Evolutionary conservation across 1,140 invertebrate genomes (phyloP), one percentile per base, ranked within the genome.

Genomic region (Halictus rubicundus): DNA sequence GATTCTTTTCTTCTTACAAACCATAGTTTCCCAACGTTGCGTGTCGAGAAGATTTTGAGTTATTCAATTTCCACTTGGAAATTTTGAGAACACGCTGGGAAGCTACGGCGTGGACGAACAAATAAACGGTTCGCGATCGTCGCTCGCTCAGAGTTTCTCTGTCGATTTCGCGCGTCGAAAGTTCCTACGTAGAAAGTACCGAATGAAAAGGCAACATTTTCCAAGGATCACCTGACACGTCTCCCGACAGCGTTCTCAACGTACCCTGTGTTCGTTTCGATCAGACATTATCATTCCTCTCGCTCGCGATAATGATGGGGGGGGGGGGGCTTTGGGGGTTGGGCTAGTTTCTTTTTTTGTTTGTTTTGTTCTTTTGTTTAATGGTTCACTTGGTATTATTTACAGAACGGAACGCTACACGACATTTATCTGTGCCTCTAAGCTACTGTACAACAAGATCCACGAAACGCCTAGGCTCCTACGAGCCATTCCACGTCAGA

Each of bases 391-490:
- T 57, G 57, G 73, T 39, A 14, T 57, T 86, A 86, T 86, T 80
- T 86, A 86, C 85, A 86, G 27, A 46, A 71, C 19, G 71, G 65
- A 82, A 83, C 68, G 72, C 78, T 78, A 80, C 60, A 77, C 70
- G 57, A 72, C 81, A 79, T 78, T 71, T 71, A 85, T 82, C 60
- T 61, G 68, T 69, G 63, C 19, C 46, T 65, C 71, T 85, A 86
- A 60, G 46, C 83, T 86, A 85, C 72, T 86, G 76, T 86, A 86
- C 84, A 86, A 85, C 68, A 78, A 86, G 72, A 49, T 78, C 27
- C 74, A 61, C 69, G 57, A 75, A 82, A 82, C 46, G 59, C 54
- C 54, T 79, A 79, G 60, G 61, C 60, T 79, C 12, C 42, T 46
- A 46, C 42, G 14, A 46, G 42, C 42, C 42, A 46, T 46, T 46